These are phyloP conservation scores for Coleophora flavipennella DNA, from an alignment of 2,888 invertebrate genomes.

Conservation along the genomic window DNA sequence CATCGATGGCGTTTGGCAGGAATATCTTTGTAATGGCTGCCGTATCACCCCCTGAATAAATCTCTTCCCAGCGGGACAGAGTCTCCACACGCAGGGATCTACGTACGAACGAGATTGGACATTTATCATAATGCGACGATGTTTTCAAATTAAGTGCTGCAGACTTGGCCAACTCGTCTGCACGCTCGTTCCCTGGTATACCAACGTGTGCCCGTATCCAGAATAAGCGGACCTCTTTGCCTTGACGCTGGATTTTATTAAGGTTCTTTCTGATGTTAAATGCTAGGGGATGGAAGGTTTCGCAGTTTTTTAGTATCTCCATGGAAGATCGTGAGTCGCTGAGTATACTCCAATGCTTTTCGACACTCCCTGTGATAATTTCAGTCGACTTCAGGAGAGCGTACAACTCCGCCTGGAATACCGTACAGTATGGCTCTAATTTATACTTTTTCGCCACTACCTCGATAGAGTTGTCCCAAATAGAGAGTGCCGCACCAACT, in stretches of 20 bases:
- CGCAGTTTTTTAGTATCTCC: too few species aligned
- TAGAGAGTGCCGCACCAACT: constrained; percentile 3
- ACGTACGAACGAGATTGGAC: background rate
- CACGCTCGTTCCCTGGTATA: background rate
- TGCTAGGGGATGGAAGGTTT: constrained; percentile 6
- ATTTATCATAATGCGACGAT: background rate
- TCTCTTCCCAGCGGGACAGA: too few species aligned
- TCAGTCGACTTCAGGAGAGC: too few species aligned
- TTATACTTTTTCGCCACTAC: constrained; percentile 5
- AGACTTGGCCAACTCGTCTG: background rate
- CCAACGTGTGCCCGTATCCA: background rate
- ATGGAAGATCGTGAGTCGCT: too few species aligned
- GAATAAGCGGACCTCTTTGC: too few species aligned
- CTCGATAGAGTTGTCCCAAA: constrained; percentile 4
- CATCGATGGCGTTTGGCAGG: too few species aligned
- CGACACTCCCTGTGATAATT: too few species aligned
- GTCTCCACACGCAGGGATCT: too few species aligned
- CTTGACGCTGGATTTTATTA: background rate
- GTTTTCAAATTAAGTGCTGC: background rate
- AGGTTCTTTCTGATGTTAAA: constrained; percentile 6
- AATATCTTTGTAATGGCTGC: too few species aligned
- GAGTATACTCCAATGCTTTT: too few species aligned
- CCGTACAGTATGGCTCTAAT: constrained; percentile 6
- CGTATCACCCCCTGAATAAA: too few species aligned
- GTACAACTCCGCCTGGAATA: constrained; percentile 6